Evolutionary conservation across 2,797 vertebrate species (phyloP).

Genomic region (Tauraco hartlaubi): DNA sequence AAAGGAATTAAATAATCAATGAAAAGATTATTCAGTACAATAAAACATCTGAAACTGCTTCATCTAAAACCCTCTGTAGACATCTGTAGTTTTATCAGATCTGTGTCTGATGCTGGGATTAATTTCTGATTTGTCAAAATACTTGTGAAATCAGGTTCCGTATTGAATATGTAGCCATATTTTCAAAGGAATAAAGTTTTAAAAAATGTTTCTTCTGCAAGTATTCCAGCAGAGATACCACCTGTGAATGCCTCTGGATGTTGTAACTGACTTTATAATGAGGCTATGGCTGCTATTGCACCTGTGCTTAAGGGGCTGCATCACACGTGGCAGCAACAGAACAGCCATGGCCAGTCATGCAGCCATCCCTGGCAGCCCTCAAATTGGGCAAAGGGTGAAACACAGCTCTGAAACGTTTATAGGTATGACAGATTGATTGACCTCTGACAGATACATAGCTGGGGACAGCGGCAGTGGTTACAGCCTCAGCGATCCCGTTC

Average conservation of each 20-base stretch:
- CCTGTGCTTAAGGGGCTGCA: background rate
- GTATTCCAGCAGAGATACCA: background rate
- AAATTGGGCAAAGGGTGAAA: fast-evolving
- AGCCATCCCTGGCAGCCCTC: background rate
- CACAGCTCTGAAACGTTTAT: background rate
- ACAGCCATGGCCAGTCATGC: background rate
- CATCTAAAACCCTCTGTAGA: background rate
- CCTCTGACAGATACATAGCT: fast-evolving
- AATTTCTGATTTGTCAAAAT: background rate
- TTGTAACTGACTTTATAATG: background rate
- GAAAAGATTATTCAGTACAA: background rate
- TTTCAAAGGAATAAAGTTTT: background rate
- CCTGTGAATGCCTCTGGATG: background rate
- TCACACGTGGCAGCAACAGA: fast-evolving
- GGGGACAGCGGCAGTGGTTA: background rate
- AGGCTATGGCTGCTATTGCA: background rate
- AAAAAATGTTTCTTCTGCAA: background rate
- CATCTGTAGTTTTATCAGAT: background rate
- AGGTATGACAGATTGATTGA: background rate
- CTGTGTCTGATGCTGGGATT: background rate
- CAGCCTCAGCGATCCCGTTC: background rate
- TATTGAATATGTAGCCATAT: background rate
- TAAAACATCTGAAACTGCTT: background rate
- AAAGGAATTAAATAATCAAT: background rate
- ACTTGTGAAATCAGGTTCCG: background rate